Evolutionary conservation across 2,113 vertebrate species (phyloP).

Genomic region (Zosterops lateralis): DNA sequence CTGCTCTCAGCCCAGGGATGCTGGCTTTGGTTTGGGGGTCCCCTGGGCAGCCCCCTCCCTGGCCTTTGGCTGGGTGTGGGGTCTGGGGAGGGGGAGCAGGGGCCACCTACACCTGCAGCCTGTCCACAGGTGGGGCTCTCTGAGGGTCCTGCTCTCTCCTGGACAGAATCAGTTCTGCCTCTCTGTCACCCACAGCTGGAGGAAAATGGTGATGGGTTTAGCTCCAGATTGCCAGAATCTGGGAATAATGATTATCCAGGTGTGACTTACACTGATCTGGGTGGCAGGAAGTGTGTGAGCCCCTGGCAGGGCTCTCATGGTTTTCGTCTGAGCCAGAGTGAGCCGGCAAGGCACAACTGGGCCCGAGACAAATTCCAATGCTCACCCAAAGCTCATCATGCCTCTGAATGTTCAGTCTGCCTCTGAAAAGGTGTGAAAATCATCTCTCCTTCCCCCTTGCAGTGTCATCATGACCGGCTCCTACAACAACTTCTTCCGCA

Average conservation of each 20-base stretch:
- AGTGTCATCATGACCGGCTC: conserved; percentile 97
- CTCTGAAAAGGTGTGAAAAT: neutral
- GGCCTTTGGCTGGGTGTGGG: accelerated
- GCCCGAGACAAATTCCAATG: neutral
- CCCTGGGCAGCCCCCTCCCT: accelerated
- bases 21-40: neutral
- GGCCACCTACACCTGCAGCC: neutral
- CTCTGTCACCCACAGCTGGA: neutral
- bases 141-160: neutral
- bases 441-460: neutral
- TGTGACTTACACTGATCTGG: accelerated
- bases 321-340: neutral
- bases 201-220: neutral
- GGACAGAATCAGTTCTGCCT: accelerated
- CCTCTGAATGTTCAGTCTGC: neutral
- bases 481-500: conserved; percentile 97
- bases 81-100: neutral
- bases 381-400: neutral
- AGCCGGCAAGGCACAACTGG: neutral
- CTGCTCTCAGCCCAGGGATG: accelerated
- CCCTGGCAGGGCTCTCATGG: neutral
- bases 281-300: neutral
- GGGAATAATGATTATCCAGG: neutral
- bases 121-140: accelerated
- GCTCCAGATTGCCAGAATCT: neutral